Evolutionary conservation across 2,797 vertebrate species (phyloP).

Genomic region (Pantherophis alleghaniensis): DNA sequence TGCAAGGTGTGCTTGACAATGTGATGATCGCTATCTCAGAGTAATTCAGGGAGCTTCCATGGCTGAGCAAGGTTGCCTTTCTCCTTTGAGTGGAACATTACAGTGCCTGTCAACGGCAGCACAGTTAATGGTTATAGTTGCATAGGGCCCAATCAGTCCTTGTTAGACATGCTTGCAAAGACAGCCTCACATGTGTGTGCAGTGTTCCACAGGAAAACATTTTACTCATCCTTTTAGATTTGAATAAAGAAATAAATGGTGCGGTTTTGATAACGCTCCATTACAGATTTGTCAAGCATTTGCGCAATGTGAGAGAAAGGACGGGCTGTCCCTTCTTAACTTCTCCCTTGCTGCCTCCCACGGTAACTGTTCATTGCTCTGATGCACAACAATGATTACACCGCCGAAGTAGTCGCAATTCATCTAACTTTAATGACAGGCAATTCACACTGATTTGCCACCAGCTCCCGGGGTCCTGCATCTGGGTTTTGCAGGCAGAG

Average conservation of each 20-base stretch:
- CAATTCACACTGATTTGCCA: constrained; percentile 18
- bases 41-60: background rate
- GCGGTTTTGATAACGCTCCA: background rate
- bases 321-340: background rate
- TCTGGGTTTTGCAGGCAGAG: constrained; percentile 21
- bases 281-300: background rate
- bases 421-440: constrained; percentile 26
- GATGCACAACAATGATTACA: constrained; percentile 26
- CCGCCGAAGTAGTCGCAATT: constrained; percentile 12
- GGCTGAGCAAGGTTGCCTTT: background rate
- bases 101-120: background rate
- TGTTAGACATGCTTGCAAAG: background rate
- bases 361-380: constrained; percentile 23
- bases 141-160: background rate
- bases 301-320: background rate
- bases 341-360: constrained; percentile 4
- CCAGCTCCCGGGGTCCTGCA: constrained; percentile 16
- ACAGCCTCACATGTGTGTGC: background rate
- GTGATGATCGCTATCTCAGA: background rate
- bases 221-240: background rate
- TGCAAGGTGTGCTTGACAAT: background rate
- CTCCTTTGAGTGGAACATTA: background rate
- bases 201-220: constrained; percentile 4
- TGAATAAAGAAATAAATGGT: background rate
- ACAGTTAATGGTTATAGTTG: background rate